A percentile compares a stretch with the other conserved stretches of the same genome.
Conservation (phyloP, 2,888 invertebrate genomes). For the Chalcosyrphus nemorum region DNA sequence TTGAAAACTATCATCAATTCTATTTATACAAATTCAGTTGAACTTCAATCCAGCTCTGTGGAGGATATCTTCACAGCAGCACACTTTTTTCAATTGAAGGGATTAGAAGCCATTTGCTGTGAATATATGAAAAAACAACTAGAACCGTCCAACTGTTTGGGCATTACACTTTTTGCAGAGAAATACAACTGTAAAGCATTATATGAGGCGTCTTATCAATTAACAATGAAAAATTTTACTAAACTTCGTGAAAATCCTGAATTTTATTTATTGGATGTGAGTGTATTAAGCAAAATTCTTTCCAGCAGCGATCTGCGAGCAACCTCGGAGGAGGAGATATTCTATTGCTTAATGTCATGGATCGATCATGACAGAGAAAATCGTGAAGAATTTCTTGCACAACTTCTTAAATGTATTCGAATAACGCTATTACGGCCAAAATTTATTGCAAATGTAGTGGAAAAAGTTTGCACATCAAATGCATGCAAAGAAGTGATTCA, state of each 20-base stretch:
- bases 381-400: background rate
- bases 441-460: background rate
- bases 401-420: conserved; percentile 7
- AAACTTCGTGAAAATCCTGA: background rate
- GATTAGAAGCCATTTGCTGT: background rate
- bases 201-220: background rate
- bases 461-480: background rate
- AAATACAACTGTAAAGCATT: background rate
- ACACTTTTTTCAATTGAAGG: background rate
- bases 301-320: background rate
- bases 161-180: conserved; percentile 14
- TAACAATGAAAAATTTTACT: background rate
- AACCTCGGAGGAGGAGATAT: conserved; percentile 16
- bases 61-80: background rate
- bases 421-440: background rate
- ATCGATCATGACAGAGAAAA: background rate
- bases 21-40: conserved; percentile 8
- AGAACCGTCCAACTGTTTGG: conserved; percentile 4
- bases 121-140: background rate
- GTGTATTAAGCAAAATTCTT: conserved; percentile 3
- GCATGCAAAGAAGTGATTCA: background rate
- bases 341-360: conserved; percentile 14
- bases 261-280: background rate
- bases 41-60: background rate
- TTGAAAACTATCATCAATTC: background rate